A percentile compares a stretch with the other conserved stretches of the same genome.
Evolutionary conservation across 2,797 vertebrate genomes (phyloP).

Genomic region (Thamnophis elegans): DNA sequence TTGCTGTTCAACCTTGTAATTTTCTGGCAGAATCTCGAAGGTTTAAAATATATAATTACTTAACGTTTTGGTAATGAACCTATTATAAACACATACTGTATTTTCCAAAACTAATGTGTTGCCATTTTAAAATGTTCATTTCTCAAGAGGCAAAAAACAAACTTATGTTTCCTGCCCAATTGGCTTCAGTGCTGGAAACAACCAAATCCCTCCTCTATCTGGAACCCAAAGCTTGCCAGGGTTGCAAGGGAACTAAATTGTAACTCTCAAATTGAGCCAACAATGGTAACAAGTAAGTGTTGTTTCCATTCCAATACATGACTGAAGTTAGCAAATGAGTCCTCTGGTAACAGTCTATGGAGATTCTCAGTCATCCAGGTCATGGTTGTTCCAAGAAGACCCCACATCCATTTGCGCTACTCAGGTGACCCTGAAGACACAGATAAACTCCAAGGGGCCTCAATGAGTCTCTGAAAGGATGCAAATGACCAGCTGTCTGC

Average conservation of each 20-base stretch:
- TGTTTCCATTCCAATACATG: neutral
- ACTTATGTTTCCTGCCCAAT: neutral
- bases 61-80: neutral
- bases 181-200: neutral
- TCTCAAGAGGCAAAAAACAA: neutral
- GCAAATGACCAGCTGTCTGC: too few relatives aligned
- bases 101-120: neutral
- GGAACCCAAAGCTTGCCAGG: neutral
- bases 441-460: too few relatives aligned
- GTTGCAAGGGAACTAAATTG: neutral
- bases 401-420: too few relatives aligned
- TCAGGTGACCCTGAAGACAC: too few relatives aligned
- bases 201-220: neutral
- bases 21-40: neutral
- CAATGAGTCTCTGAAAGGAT: too few relatives aligned
- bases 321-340: neutral
- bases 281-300: neutral
- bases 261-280: neutral
- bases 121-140: neutral
- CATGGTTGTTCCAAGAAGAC: too few relatives aligned
- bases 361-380: too few relatives aligned
- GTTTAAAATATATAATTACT: neutral
- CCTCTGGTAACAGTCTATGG: neutral
- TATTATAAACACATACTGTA: neutral
- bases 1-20: neutral